These are phyloP conservation scores for Nephrocerus scutellatus DNA, from an alignment of 2,888 invertebrate genomes.

Conservation along the genomic window DNA sequence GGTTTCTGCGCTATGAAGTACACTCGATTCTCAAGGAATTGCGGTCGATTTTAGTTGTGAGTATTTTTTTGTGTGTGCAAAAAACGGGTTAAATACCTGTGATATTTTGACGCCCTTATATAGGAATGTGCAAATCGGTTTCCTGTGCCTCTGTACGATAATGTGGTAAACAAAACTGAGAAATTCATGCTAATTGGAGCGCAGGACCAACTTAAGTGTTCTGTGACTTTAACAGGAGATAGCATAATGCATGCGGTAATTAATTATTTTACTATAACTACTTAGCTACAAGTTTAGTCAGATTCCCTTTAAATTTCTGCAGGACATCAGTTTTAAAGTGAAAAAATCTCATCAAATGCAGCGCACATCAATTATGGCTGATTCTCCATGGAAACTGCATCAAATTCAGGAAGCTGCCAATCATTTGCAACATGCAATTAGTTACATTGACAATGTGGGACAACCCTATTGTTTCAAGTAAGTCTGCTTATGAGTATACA, in stretches of 20 bases:
- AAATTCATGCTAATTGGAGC: slow-evolving; percentile 76
- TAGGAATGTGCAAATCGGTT: slow-evolving; percentile 80
- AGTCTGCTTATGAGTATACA: slow-evolving; percentile 22
- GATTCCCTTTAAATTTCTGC: slow-evolving; percentile 15
- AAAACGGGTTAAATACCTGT: not conserved
- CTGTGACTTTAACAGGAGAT: slow-evolving; percentile 82
- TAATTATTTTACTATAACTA: not conserved
- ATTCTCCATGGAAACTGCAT: slow-evolving; percentile 86
- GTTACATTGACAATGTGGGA: slow-evolving; percentile 77
- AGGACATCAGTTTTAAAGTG: slow-evolving; percentile 77
- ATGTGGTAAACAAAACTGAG: slow-evolving; percentile 73
- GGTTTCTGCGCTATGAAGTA: slow-evolving; percentile 82
- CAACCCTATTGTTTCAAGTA: slow-evolving; percentile 72
- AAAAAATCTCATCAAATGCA: slow-evolving; percentile 73
- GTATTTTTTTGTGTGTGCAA: slow-evolving; percentile 4
- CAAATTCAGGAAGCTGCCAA: slow-evolving; percentile 91
- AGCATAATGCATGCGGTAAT: slow-evolving; percentile 82
- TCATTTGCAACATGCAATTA: slow-evolving; percentile 81
- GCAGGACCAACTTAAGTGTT: slow-evolving; percentile 81
- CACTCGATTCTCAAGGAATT: slow-evolving; percentile 76
- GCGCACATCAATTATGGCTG: slow-evolving; percentile 74
- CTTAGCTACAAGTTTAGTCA: not conserved
- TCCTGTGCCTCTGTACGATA: slow-evolving; percentile 71
- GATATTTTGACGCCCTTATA: slow-evolving; percentile 16
- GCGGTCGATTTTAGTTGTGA: slow-evolving; percentile 70